Evolutionary conservation across 1,140 invertebrate species (phyloP).

Genomic region (Pararge aegeria): DNA sequence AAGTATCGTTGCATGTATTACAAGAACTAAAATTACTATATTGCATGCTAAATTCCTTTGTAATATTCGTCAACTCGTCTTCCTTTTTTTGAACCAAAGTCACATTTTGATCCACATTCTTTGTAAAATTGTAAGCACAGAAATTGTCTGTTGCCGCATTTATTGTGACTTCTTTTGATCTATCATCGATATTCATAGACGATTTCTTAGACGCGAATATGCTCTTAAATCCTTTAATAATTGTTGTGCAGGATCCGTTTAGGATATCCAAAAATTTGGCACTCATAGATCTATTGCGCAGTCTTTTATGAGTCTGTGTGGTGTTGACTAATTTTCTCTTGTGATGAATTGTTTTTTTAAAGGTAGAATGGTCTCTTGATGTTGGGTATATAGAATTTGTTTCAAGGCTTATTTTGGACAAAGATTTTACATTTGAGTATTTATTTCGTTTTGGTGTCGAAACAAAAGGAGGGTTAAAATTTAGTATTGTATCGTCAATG

Average conservation of each 20-base stretch:
- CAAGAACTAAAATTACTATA: slow-evolving; percentile 32
- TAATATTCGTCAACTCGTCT: slow-evolving; percentile 2
- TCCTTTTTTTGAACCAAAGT: background rate
- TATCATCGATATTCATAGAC: background rate
- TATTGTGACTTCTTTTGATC: slow-evolving; percentile 4
- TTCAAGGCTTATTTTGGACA: background rate
- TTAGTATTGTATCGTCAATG: slow-evolving; percentile 4
- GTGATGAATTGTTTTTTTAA: slow-evolving; percentile 7
- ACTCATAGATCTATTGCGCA: slow-evolving; percentile 38
- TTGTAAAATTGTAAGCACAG: slow-evolving; percentile 51
- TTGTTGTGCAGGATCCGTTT: slow-evolving; percentile 56
- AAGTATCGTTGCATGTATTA: slow-evolving; percentile 56
- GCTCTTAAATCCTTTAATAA: slow-evolving; percentile 52
- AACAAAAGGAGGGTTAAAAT: slow-evolving; percentile 44
- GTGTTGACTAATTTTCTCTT: slow-evolving; percentile 14
- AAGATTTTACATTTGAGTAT: background rate
- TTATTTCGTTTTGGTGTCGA: slow-evolving; percentile 40
- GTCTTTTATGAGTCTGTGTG: background rate
- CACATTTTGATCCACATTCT: slow-evolving; percentile 52
- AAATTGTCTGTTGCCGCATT: background rate
- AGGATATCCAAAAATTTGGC: slow-evolving; percentile 49
- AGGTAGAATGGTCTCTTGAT: slow-evolving; percentile 4
- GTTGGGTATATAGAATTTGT: background rate
- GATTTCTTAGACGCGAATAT: slow-evolving; percentile 37
- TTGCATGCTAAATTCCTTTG: background rate